These are phyloP conservation scores for Aldabrachelys gigantea DNA, from an alignment of 2,113 vertebrate species.

Conservation along the genomic window DNA sequence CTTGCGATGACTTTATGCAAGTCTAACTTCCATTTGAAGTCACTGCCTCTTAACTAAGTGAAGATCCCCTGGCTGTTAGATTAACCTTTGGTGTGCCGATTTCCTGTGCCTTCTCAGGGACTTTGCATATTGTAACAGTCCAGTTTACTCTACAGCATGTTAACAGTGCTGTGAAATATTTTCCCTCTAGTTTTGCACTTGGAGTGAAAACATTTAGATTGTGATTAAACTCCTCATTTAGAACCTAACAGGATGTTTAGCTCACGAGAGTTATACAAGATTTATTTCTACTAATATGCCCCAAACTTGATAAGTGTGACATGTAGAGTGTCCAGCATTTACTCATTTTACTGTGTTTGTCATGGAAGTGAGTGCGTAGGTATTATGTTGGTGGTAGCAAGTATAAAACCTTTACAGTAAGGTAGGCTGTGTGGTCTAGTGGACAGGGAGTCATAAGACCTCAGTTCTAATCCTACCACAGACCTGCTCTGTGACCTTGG, in stretches of 20 bases:
- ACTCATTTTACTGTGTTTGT: not conserved
- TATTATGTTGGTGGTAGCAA: not conserved
- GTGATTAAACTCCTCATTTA: not conserved
- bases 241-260: not conserved
- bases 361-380: not conserved
- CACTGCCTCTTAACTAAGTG: not conserved
- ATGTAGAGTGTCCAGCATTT: not conserved
- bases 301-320: not conserved
- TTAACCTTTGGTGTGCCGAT: not conserved
- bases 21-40: not conserved
- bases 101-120: rapidly evolving
- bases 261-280: not conserved
- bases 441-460: not conserved
- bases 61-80: rapidly evolving
- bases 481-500: not conserved
- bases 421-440: not conserved
- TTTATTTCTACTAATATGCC: not conserved
- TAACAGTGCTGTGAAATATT: not conserved
- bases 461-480: not conserved
- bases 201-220: not conserved
- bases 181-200: not conserved
- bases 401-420: not conserved
- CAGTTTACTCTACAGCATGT: not conserved
- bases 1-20: not conserved
- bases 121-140: not conserved